Conservation (phyloP, 92 coral and sea anemone species). For the Umimayanthus kanabou region DNA sequence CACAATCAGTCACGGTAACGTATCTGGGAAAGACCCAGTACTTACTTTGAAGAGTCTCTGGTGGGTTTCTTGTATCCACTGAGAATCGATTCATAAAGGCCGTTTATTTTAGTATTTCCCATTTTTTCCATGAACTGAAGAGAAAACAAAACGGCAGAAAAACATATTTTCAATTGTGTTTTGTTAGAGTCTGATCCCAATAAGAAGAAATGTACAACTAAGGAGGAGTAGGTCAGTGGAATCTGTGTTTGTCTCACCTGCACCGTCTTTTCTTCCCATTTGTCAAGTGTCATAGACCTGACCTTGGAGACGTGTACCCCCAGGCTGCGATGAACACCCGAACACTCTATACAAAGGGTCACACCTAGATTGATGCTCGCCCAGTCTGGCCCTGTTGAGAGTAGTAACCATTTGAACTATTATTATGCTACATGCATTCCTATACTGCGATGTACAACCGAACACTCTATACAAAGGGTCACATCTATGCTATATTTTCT, state of each 20-base stretch:
- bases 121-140: slow-evolving; percentile 90
- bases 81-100: slow-evolving; percentile 80
- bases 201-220: background rate
- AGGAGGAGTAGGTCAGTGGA: background rate
- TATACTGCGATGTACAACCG: too few relatives aligned
- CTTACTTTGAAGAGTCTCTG: slow-evolving; percentile 95
- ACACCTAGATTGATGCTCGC: slow-evolving; percentile 96
- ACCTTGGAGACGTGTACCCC: slow-evolving; percentile 99
- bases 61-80: slow-evolving; percentile 73
- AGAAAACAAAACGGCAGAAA: background rate
- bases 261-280: slow-evolving; percentile 95
- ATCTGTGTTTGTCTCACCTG: slow-evolving; percentile 56
- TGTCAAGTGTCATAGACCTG: slow-evolving; percentile 89
- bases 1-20: too few relatives aligned
- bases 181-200: too few relatives aligned
- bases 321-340: slow-evolving; percentile 96
- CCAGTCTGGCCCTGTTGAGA: slow-evolving; percentile 94
- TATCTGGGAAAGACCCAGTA: background rate
- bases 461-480: too few relatives aligned
- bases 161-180: background rate
- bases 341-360: slow-evolving; percentile 93
- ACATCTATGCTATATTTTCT: too few relatives aligned
- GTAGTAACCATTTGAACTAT: too few relatives aligned
- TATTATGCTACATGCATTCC: slow-evolving; percentile 69
- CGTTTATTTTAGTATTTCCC: slow-evolving; percentile 88